phyloP scores from a whole-genome alignment of 2,888 invertebrate genomes.

The Ditylenchus weischeri region DNA sequence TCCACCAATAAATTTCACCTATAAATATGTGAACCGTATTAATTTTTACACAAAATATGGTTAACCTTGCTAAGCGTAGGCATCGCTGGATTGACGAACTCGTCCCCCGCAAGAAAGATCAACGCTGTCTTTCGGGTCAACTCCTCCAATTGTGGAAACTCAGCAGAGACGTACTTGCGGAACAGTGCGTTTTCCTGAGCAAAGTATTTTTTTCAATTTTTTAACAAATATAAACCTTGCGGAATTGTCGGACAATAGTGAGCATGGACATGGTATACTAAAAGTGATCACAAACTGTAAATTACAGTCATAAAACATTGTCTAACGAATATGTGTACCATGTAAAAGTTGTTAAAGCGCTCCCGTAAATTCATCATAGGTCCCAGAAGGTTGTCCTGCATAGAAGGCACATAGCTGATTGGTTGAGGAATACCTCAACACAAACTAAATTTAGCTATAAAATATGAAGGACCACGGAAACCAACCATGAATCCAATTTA shows the following conservation, averaged over 20 bases:
- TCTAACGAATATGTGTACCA: not conserved
- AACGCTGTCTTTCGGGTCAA: conserved; percentile 37
- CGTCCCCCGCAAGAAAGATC: conserved; percentile 36
- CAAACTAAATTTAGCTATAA: not conserved
- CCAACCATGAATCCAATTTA: not conserved
- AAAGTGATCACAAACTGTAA: no score
- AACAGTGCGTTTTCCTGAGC: conserved; percentile 32
- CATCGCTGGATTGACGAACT: conserved; percentile 40
- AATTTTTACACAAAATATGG: conserved; percentile 15
- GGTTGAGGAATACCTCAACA: conserved; percentile 46
- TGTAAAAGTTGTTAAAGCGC: conserved; percentile 39
- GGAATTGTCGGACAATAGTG: conserved; percentile 46
- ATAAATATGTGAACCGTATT: not conserved
- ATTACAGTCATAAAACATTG: no score
- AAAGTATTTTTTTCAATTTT: not conserved
- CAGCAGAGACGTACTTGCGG: conserved; percentile 27
- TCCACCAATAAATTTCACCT: conserved; percentile 20
- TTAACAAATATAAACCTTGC: conserved; percentile 38
- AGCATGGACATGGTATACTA: conserved; percentile 24
- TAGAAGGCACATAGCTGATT: conserved; percentile 46
- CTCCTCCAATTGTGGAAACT: conserved; percentile 47
- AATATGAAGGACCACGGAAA: not conserved
- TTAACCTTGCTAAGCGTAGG: conserved; percentile 36
- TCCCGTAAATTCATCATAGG: conserved; percentile 49
- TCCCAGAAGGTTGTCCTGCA: conserved; percentile 42